These are phyloP conservation scores for Himalopsyche tibetana DNA, from an alignment of 2,888 invertebrate species.

Conservation along the genomic window DNA sequence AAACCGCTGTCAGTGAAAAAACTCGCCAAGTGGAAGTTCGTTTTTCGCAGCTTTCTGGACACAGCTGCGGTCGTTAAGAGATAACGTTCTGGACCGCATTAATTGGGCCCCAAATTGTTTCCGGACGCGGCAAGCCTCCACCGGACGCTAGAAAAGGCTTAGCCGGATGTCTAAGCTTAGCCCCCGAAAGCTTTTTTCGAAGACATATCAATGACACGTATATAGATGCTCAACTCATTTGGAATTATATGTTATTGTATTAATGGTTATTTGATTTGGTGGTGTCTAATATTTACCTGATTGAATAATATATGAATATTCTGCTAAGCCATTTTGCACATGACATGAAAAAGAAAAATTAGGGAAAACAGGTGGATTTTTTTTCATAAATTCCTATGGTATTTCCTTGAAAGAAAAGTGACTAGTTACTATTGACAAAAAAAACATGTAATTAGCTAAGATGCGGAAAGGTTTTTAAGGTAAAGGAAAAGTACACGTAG, in stretches of 20 bases:
- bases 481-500: too few species aligned
- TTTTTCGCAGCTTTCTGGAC: neutral
- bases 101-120: conserved; percentile 60
- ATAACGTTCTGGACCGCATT: conserved; percentile 56
- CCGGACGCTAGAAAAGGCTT: conserved; percentile 49
- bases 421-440: too few species aligned
- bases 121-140: conserved; percentile 41
- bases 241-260: neutral
- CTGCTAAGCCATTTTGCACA: too few species aligned
- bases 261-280: too few species aligned
- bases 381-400: too few species aligned
- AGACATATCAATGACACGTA: neutral
- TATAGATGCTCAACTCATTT: neutral
- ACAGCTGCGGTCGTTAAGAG: conserved; percentile 60
- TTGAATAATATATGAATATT: too few species aligned
- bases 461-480: too few species aligned
- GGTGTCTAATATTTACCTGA: too few species aligned
- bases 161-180: neutral
- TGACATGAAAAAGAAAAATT: too few species aligned
- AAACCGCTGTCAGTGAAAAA: neutral
- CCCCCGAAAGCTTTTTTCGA: neutral
- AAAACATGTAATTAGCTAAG: too few species aligned
- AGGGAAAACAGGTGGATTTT: too few species aligned
- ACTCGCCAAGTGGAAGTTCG: neutral
- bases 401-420: too few species aligned